A percentile compares a stretch with the other conserved stretches of the same genome.
phyloP scores from a whole-genome alignment of 92 coral and sea anemone genomes.

The Scolanthus callimorphus region DNA sequence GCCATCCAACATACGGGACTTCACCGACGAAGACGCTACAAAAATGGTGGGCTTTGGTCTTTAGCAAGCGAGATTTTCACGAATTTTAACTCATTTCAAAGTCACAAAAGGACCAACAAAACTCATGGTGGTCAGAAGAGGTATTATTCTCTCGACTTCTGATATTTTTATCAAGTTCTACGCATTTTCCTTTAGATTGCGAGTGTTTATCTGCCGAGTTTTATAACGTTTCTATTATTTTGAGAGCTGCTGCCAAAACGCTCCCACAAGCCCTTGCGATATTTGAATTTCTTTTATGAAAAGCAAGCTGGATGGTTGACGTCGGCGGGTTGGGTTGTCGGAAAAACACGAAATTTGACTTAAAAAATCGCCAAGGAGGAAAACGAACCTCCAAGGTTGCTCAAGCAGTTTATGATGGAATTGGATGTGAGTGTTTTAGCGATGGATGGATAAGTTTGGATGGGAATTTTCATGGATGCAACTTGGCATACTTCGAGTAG shows the following conservation, averaged over 20 bases:
- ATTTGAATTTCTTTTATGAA: slow-evolving; percentile 15
- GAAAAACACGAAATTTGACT: slow-evolving; percentile 21
- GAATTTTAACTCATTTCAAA: background rate
- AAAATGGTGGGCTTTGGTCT: too few relatives aligned
- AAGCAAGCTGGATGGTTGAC: slow-evolving; percentile 29
- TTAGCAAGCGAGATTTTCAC: background rate
- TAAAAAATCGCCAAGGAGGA: slow-evolving; percentile 16
- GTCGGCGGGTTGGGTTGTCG: slow-evolving; percentile 3
- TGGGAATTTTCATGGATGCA: slow-evolving; percentile 51
- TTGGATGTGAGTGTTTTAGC: slow-evolving; percentile 45
- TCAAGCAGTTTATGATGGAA: slow-evolving; percentile 32
- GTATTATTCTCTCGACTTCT: slow-evolving; percentile 12
- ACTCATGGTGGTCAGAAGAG: slow-evolving; percentile 1
- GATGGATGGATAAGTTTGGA: slow-evolving; percentile 71
- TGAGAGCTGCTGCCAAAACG: slow-evolving; percentile 21
- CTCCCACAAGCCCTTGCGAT: slow-evolving; percentile 64
- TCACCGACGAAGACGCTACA: background rate
- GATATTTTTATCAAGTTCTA: background rate
- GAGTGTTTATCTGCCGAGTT: slow-evolving; percentile 4
- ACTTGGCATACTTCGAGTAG: slow-evolving; percentile 30
- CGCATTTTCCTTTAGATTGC: slow-evolving; percentile 8
- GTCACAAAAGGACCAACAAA: background rate
- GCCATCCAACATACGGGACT: background rate
- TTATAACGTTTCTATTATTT: slow-evolving; percentile 1
- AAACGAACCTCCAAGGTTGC: slow-evolving; percentile 22